Evolutionary conservation across 1,140 invertebrate genomes (phyloP), one percentile per base, ranked within the genome.

Genomic region (Bombus balteatus): DNA sequence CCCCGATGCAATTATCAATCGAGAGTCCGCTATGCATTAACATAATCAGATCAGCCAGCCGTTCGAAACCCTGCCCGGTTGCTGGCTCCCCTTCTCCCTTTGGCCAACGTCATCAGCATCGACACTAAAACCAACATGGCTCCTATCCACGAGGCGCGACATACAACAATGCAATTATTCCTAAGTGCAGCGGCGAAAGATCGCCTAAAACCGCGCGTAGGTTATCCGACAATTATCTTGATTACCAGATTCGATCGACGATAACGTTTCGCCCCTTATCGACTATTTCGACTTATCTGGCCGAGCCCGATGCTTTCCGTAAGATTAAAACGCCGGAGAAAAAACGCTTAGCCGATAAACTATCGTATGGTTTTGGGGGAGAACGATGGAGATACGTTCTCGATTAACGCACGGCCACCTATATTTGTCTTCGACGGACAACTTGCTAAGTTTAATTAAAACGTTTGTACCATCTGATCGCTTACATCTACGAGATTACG

Each of bases 1-100:
- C 80, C 88, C 88, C 90, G 85, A 93, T 92, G 91, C 91, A 92
- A 93, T 93, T 93, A 92, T 93, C 92, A 93, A 92, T 93, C 91
- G 92, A 91, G 90, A 90, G 91, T 89, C 88, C 91, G 91, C 88
- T 89, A 65, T 91, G 88, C 89, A 93, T 93, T 92, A 93, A 91
- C 92, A 93, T 93, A 93, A 93, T 93, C 90, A 92, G 89, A 93
- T 93, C 91, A 92, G 85, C 70, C 84, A 68, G 78, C 83, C 87
- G 79, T 91, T 76, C 77, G 84, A 85, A 88, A 88, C 62, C 80
- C 65, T 53, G 34, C 34, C 71, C 34, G 25, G 59, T 32, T 53
- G 41, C 70, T 53, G 32, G 10, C 59, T 53, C 70, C 75, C 73
- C 80, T 39, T 41, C 59, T 43, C 72, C 59, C 75, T 75, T 39